A percentile compares a stretch with the other conserved stretches of the same genome.
These are phyloP conservation scores for Arizona elegans DNA, from an alignment of 2,113 vertebrate genomes.

Conservation along the genomic window DNA sequence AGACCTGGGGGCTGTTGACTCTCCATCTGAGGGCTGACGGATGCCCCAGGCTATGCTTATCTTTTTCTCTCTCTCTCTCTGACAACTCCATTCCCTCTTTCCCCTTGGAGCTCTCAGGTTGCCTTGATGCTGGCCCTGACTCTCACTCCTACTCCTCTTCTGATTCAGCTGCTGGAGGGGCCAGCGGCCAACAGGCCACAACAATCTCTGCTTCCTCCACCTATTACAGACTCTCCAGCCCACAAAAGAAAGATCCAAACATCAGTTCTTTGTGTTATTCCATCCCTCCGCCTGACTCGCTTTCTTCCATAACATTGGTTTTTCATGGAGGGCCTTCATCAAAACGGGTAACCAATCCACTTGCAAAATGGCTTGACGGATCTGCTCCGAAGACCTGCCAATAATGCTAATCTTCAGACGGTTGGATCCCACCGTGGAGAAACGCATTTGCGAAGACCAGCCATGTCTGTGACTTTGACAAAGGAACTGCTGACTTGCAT, in stretches of 20 bases:
- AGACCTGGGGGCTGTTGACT: no score
- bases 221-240: constrained; percentile 50
- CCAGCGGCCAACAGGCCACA: no score
- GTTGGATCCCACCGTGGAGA: constrained; percentile 83
- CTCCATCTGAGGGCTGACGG: no score
- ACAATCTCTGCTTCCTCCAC: constrained; percentile 29
- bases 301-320: constrained; percentile 60
- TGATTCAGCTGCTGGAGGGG: no score
- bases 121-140: no score
- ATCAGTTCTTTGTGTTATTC: constrained; percentile 68
- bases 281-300: neutral
- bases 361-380: constrained; percentile 84
- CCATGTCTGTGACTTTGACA: constrained; percentile 99
- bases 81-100: no score
- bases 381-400: constrained; percentile 96
- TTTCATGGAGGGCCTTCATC: constrained; percentile 74
- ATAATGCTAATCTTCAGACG: constrained; percentile 96
- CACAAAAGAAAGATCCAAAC: constrained; percentile 74
- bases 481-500: constrained; percentile 99
- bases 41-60: no score
- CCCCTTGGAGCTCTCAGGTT: no score
- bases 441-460: constrained; percentile 89
- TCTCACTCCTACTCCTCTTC: no score
- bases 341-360: constrained; percentile 82
- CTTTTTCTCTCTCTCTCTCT: no score